These are phyloP conservation scores for Melanocharis versteri DNA, from an alignment of 2,113 vertebrate species.

Conservation along the genomic window DNA sequence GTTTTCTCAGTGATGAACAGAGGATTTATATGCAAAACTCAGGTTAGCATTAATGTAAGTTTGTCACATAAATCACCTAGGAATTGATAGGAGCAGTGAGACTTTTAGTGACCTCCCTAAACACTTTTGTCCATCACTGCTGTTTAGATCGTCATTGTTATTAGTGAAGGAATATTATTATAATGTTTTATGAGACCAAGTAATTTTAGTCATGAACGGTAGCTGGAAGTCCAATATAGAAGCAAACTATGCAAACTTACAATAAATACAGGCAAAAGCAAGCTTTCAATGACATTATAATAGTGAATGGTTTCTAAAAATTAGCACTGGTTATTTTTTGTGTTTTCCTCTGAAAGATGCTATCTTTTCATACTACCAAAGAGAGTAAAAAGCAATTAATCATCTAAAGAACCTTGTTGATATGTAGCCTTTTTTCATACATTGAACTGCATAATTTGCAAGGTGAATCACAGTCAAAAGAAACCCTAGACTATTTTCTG, in stretches of 20 bases:
- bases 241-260: background rate
- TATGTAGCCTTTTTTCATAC: background rate
- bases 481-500: background rate
- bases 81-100: background rate
- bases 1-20: conserved; percentile 30
- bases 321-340: background rate
- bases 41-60: background rate
- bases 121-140: background rate
- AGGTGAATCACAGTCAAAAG: background rate
- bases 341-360: background rate
- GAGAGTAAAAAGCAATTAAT: background rate
- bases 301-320: background rate
- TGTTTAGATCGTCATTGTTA: background rate
- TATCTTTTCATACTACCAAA: background rate
- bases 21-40: conserved; percentile 34
- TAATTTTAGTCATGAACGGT: background rate
- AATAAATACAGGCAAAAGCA: background rate
- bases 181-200: background rate
- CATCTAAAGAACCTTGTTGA: background rate
- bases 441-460: background rate
- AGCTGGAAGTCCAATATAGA: background rate
- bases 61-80: background rate
- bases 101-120: background rate
- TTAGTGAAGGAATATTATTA: background rate
- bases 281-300: background rate